Evolutionary conservation across 2,888 invertebrate genomes (phyloP).

Genomic region (Biston stratarius): DNA sequence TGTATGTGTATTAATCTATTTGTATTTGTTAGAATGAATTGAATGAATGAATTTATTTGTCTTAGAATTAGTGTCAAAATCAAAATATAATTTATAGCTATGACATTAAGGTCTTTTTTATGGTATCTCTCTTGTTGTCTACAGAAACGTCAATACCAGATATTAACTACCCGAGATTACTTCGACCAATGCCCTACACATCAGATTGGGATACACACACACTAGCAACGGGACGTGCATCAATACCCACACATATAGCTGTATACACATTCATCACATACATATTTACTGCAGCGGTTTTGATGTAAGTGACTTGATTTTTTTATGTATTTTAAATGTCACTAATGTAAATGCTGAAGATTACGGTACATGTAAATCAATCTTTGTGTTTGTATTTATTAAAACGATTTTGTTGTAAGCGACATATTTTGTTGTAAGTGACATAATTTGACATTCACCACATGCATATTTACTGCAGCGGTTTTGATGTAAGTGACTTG

Average conservation of each 20-base stretch:
- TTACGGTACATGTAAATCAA: no score
- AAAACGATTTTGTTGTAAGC: neutral
- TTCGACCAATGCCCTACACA: slow-evolving; percentile 79
- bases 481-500: neutral
- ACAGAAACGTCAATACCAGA: slow-evolving; percentile 90
- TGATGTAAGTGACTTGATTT: neutral
- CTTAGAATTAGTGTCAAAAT: no score
- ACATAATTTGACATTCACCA: no score
- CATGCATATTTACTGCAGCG: no score
- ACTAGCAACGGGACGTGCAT: slow-evolving; percentile 36
- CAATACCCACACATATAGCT: slow-evolving; percentile 29
- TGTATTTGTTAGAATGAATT: no score
- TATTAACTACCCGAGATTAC: slow-evolving; percentile 90
- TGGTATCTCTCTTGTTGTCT: slow-evolving; percentile 38
- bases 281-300: neutral
- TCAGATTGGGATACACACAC: slow-evolving; percentile 12
- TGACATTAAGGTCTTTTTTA: no score
- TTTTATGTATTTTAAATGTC: neutral
- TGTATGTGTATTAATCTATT: no score
- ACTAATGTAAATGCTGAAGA: neutral
- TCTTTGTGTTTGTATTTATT: no score
- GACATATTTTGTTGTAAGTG: neutral
- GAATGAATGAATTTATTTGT: no score
- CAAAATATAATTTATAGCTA: no score
- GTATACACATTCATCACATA: neutral